Evolutionary conservation across 1,140 invertebrate genomes (phyloP).

Genomic region (Drosophila nigrodunni): DNA sequence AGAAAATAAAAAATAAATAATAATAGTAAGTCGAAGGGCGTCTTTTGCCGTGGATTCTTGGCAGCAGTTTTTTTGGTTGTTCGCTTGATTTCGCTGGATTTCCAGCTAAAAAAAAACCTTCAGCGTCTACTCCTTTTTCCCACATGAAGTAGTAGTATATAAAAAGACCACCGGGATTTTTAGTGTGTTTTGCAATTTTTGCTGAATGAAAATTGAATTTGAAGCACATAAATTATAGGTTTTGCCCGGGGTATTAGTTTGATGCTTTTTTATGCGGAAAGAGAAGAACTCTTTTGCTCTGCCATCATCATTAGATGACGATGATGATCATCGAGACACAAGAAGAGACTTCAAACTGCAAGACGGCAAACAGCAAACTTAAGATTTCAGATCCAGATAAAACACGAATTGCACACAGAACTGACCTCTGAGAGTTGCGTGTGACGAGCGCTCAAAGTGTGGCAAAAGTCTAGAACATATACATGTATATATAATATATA

Average conservation of each 20-base stretch:
- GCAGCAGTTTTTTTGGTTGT: constrained; percentile 28
- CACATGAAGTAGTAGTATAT: constrained; percentile 16
- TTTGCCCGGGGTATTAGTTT: constrained; percentile 62
- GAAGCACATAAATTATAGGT: constrained; percentile 79
- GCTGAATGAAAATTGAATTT: constrained; percentile 81
- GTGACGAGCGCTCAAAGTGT: constrained; percentile 57
- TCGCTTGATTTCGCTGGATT: constrained; percentile 9
- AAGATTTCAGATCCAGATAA: constrained; percentile 52
- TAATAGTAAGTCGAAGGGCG: constrained; percentile 38
- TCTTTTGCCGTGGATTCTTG: constrained; percentile 30
- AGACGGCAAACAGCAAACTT: constrained; percentile 20
- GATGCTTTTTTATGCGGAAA: constrained; percentile 65
- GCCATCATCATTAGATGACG: constrained; percentile 61
- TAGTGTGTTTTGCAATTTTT: constrained; percentile 68
- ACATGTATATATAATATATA: neutral
- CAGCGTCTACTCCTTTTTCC: constrained; percentile 38
- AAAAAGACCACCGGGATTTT: constrained; percentile 65
- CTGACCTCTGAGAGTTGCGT: constrained; percentile 57
- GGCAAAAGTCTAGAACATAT: constrained; percentile 39
- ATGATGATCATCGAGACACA: constrained; percentile 31
- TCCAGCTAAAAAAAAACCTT: constrained; percentile 27
- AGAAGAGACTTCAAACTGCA: constrained; percentile 8
- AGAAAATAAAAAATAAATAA: constrained; percentile 33
- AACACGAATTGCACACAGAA: constrained; percentile 15
- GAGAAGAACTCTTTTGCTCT: constrained; percentile 22